phyloP scores from a whole-genome alignment of 2,113 vertebrate genomes.

The Lophotis ruficrista region DNA sequence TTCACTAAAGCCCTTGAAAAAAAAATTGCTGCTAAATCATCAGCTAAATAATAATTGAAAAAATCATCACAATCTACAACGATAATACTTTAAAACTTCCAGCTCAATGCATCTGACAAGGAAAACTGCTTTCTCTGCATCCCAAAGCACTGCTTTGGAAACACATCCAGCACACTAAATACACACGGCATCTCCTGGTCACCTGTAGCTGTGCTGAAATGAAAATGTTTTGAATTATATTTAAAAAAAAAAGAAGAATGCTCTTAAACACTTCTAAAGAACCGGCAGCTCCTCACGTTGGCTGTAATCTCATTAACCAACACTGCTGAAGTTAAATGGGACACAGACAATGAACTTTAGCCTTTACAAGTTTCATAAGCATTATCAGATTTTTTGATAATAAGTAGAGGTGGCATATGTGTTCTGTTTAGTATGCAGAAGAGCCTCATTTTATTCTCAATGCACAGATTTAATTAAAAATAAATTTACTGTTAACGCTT shows the following conservation, averaged over 20 bases:
- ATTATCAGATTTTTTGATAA: conserved; percentile 63
- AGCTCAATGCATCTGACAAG: neutral
- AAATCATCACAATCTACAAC: neutral
- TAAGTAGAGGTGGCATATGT: conserved; percentile 61
- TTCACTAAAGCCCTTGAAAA: neutral
- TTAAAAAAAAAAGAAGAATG: neutral
- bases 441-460: conserved; percentile 73
- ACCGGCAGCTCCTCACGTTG: neutral
- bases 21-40: neutral
- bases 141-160: neutral
- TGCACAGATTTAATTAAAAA: conserved; percentile 84
- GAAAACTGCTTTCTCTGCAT: neutral
- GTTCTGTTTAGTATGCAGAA: conserved; percentile 68
- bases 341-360: conserved; percentile 57
- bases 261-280: neutral
- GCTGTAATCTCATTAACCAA: conserved; percentile 25
- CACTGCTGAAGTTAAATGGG: conserved; percentile 44
- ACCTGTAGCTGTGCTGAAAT: neutral
- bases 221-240: neutral
- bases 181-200: neutral
- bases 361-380: conserved; percentile 64
- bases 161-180: neutral
- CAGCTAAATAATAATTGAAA: neutral
- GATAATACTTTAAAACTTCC: neutral
- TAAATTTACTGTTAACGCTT: conserved; percentile 79